These are phyloP conservation scores for Petrocephalus schoutedeni DNA, from an alignment of 2,797 vertebrate species.

Conservation along the genomic window DNA sequence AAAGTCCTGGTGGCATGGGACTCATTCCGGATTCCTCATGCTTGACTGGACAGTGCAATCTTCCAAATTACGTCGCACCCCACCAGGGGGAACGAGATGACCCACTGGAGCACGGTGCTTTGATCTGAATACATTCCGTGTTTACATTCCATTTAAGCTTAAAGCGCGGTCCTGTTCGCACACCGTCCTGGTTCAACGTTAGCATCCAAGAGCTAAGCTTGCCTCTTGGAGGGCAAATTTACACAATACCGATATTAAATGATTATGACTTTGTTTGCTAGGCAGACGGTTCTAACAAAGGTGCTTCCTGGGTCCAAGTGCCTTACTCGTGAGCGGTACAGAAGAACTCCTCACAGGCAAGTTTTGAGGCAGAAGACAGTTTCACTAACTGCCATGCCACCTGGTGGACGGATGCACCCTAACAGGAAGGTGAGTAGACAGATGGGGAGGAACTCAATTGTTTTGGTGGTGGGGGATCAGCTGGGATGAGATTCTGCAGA, in stretches of 20 bases:
- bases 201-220: neutral
- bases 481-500: neutral
- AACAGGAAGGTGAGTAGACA: neutral
- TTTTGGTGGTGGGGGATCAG: neutral
- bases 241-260: neutral
- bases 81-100: constrained; percentile 17
- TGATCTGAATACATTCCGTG: constrained; percentile 27
- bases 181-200: neutral
- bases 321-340: neutral
- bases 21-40: constrained; percentile 25
- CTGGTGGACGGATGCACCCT: neutral
- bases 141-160: constrained; percentile 22
- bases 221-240: neutral
- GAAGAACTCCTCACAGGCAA: neutral
- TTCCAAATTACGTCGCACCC: constrained; percentile 30
- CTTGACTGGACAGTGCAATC: constrained; percentile 29
- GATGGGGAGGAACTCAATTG: neutral
- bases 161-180: neutral
- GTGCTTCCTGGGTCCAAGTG: neutral
- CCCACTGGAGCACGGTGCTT: neutral
- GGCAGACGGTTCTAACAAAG: neutral
- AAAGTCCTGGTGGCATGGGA: neutral
- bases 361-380: neutral
- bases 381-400: neutral
- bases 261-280: neutral